Percentiles rank a stretch among this genome's conserved stretches.
Conservation (phyloP, 2,113 vertebrate species). For the Psophia crepitans region DNA sequence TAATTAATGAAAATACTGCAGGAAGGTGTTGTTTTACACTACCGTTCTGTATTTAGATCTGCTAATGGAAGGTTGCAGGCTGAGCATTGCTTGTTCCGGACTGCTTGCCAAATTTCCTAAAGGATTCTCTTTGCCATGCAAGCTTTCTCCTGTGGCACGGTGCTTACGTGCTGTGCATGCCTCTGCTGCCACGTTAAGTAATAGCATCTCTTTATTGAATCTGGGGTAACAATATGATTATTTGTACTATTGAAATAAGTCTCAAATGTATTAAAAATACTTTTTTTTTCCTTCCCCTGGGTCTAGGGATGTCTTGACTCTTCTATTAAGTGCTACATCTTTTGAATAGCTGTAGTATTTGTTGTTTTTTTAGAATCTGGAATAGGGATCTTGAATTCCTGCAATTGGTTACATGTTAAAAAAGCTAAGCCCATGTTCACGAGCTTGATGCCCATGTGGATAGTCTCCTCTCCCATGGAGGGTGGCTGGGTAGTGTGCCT, state of each 20-base stretch:
- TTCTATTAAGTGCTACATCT: background rate
- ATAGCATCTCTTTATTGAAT: background rate
- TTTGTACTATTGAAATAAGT: background rate
- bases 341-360: background rate
- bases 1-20: background rate
- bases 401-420: background rate
- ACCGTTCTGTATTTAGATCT: slow-evolving; percentile 49
- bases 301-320: background rate
- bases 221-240: background rate
- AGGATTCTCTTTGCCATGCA: slow-evolving; percentile 41
- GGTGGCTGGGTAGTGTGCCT: background rate
- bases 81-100: slow-evolving; percentile 28
- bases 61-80: slow-evolving; percentile 26
- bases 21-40: slow-evolving; percentile 27
- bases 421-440: accelerated
- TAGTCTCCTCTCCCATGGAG: background rate
- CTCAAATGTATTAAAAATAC: background rate
- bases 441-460: background rate
- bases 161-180: background rate
- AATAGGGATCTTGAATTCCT: background rate
- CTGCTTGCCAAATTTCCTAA: slow-evolving; percentile 57
- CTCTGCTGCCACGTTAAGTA: slow-evolving; percentile 15
- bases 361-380: background rate
- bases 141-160: background rate
- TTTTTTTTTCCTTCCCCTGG: background rate